phyloP scores from a whole-genome alignment of 2,888 invertebrate genomes.

The Saturnia pavonia region DNA sequence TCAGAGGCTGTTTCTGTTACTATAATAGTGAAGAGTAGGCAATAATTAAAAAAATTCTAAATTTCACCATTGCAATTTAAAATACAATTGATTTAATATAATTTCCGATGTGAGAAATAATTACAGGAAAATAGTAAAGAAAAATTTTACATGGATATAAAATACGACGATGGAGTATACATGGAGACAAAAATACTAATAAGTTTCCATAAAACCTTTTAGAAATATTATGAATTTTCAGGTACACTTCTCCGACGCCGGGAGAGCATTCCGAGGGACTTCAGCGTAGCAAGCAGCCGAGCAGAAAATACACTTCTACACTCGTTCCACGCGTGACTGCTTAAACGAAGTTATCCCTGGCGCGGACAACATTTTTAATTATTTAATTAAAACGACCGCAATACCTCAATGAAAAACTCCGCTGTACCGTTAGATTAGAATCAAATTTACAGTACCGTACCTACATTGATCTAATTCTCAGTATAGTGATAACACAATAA shows the following conservation, averaged over 20 bases:
- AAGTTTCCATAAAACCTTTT: neutral
- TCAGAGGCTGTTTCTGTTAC: neutral
- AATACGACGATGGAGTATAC: neutral
- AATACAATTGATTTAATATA: no score
- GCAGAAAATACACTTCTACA: slow-evolving; percentile 70
- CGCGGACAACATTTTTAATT: slow-evolving; percentile 7
- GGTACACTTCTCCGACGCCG: neutral
- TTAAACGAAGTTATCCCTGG: slow-evolving; percentile 28
- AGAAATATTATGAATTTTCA: neutral
- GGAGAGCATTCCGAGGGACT: slow-evolving; percentile 54
- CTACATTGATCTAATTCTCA: no score
- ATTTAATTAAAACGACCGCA: slow-evolving; percentile 28
- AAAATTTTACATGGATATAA: neutral
- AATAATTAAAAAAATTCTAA: neutral
- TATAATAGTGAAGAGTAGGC: neutral
- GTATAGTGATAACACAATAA: no score
- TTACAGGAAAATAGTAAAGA: neutral
- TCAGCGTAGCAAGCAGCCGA: slow-evolving; percentile 63
- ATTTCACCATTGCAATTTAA: no score
- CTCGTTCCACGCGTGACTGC: slow-evolving; percentile 63
- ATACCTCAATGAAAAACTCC: neutral
- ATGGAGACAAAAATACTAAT: neutral
- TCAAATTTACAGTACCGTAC: no score
- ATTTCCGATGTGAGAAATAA: no score
- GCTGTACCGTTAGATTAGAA: neutral